Evolutionary conservation across 64 coral and sea anemone genomes (phyloP), one percentile per base, ranked within the genome.

Genomic region (Montipora sp.): DNA sequence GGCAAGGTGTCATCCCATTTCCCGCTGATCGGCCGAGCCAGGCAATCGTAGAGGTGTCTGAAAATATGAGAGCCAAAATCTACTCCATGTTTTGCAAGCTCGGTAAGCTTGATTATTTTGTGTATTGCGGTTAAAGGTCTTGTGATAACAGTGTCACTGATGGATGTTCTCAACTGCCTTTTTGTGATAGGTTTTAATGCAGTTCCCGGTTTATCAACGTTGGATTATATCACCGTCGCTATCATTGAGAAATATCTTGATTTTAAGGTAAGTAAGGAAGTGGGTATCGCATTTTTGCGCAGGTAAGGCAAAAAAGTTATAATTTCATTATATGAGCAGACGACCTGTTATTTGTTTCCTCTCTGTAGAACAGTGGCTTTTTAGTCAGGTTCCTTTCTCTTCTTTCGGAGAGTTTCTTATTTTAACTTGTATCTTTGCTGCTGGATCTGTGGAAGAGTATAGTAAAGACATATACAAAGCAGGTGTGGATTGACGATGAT

Each of bases 11-110:
- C 63, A 89, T 92, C 59, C 78, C 94, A 55, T 83, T 99, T 79
- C 98, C 94, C 72, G 92, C 98, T 76, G 80, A 96, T 75, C 91
- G 92, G 18, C 94, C 98, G 11, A 96, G 94, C 61, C 94, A 96
- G 83, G 91, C 98, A 20, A 94, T 99, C 57, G 94, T 99, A 21
- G 92, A 99, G 49, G 89, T 99, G 47, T 96, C 98, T 48, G 98
- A 99, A 59, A 99, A 99, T 66, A 99, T 99, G 92, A 92, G 98
- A 78, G 94, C 98, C 16, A 99, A 99, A 68, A 92, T 99, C 58
- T 96, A 96, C 65, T 78, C 98, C 50, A 91, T 99, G 88, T 99
- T 99, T 70, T 99, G 94, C 87, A 99, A 99, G 61, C 65, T 99
- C 19, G 98, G 98, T 96, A 83, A 89, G 98, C 72, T 27, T 7